These are phyloP conservation scores for Troides oblongomaculatus DNA, from an alignment of 2,888 invertebrate genomes.

Conservation along the genomic window DNA sequence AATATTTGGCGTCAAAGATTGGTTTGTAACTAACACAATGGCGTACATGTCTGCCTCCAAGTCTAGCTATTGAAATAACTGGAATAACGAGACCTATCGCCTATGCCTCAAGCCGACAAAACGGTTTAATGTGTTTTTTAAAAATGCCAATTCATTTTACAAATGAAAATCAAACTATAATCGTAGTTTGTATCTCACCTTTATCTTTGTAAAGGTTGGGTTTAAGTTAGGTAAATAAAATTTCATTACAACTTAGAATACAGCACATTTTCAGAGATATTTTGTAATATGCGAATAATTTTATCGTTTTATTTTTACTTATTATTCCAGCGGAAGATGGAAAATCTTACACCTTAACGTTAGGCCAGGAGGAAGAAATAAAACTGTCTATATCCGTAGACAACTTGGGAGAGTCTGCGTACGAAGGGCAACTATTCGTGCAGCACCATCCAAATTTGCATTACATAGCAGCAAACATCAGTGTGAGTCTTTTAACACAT, in stretches of 20 bases:
- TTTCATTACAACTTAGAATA: background rate
- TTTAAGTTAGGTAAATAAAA: background rate
- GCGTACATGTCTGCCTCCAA: too few species aligned
- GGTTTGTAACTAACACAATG: too few species aligned
- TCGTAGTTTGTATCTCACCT: too few species aligned
- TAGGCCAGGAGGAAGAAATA: conserved; percentile 89
- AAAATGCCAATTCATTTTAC: too few species aligned
- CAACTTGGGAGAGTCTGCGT: conserved; percentile 93
- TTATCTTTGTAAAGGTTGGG: too few species aligned
- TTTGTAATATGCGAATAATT: too few species aligned
- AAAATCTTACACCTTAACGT: conserved; percentile 73
- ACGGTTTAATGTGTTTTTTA: too few species aligned
- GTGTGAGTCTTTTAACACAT: conserved; percentile 65
- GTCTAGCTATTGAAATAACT: too few species aligned
- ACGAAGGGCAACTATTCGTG: conserved; percentile 91
- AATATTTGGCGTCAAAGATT: background rate
- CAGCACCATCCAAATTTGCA: conserved; percentile 88
- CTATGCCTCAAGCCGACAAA: too few species aligned
- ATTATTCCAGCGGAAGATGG: conserved; percentile 56
- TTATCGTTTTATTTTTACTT: background rate
- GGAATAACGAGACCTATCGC: too few species aligned
- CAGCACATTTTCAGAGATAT: background rate
- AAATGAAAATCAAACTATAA: too few species aligned
- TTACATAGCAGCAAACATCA: conserved; percentile 86
- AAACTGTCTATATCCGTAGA: conserved; percentile 86